phyloP scores from a whole-genome alignment of 1,140 invertebrate genomes.

The Diploscapter pachys region DNA sequence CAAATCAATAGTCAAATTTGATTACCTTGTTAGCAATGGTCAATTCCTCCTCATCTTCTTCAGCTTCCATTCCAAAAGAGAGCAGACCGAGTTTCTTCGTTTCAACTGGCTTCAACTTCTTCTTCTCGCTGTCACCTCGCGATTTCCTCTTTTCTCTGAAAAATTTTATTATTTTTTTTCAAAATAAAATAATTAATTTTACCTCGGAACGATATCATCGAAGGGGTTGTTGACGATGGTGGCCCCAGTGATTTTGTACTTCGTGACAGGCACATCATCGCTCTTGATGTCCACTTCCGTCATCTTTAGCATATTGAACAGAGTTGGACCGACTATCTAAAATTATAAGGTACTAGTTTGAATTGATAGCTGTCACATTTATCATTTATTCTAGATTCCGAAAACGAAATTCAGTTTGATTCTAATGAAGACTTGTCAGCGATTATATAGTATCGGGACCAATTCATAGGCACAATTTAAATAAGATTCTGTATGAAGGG shows the following conservation, averaged over 20 bases:
- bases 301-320: constrained; percentile 92
- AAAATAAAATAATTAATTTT: too few relatives aligned
- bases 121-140: constrained; percentile 61
- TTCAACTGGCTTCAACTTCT: constrained; percentile 52
- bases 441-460: too few relatives aligned
- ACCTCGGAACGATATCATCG: constrained; percentile 76
- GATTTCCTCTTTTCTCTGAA: constrained; percentile 59
- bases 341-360: background rate
- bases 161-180: too few relatives aligned
- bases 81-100: constrained; percentile 82
- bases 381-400: too few relatives aligned
- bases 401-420: too few relatives aligned
- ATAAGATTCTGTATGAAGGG: too few relatives aligned
- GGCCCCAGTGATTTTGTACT: constrained; percentile 79
- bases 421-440: too few relatives aligned
- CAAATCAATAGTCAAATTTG: too few relatives aligned
- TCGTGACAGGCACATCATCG: constrained; percentile 82
- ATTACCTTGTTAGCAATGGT: constrained; percentile 67
- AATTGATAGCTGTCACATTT: too few relatives aligned
- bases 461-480: too few relatives aligned
- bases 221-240: constrained; percentile 89
- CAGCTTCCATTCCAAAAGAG: constrained; percentile 95
- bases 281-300: constrained; percentile 73
- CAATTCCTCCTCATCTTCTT: constrained; percentile 88
- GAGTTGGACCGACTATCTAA: constrained; percentile 80